Conservation (phyloP, 2,797 vertebrate genomes). For the Siniperca scherzeri region DNA sequence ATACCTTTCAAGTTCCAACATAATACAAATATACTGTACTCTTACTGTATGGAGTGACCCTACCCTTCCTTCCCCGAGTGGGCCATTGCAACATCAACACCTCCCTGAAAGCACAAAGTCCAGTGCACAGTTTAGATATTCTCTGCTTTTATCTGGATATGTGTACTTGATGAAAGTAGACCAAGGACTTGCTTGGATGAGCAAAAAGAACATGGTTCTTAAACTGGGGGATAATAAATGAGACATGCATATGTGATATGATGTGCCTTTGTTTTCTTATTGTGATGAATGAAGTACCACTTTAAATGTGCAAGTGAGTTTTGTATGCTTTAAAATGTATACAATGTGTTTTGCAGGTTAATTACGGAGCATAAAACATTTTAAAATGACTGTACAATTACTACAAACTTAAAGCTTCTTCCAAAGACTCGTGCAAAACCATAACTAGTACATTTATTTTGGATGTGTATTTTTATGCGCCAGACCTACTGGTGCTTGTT, state of each 20-base stretch:
- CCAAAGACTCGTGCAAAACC: not conserved
- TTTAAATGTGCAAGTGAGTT: not conserved
- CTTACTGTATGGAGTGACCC: slow-evolving; percentile 59
- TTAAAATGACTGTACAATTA: not conserved
- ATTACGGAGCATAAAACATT: not conserved
- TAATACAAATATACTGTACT: slow-evolving; percentile 60
- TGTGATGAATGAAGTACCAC: rapidly evolving
- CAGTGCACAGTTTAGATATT: slow-evolving; percentile 63
- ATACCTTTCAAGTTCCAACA: slow-evolving; percentile 58
- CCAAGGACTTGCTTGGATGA: slow-evolving; percentile 62
- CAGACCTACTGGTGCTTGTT: slow-evolving; percentile 13
- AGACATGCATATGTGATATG: slow-evolving; percentile 75
- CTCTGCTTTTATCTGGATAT: slow-evolving; percentile 67
- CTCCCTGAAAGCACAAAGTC: slow-evolving; percentile 79
- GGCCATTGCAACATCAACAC: slow-evolving; percentile 64
- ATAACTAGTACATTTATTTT: not conserved
- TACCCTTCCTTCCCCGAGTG: slow-evolving; percentile 40
- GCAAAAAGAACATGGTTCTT: slow-evolving; percentile 68
- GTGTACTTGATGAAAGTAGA: slow-evolving; percentile 68
- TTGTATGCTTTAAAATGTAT: not conserved
- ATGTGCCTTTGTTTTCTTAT: slow-evolving; percentile 56
- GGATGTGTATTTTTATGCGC: not conserved
- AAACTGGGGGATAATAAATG: slow-evolving; percentile 79
- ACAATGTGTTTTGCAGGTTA: not conserved
- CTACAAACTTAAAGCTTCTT: not conserved